Evolutionary conservation across 2,888 invertebrate genomes (phyloP).

Genomic region (Euplexia lucipara): DNA sequence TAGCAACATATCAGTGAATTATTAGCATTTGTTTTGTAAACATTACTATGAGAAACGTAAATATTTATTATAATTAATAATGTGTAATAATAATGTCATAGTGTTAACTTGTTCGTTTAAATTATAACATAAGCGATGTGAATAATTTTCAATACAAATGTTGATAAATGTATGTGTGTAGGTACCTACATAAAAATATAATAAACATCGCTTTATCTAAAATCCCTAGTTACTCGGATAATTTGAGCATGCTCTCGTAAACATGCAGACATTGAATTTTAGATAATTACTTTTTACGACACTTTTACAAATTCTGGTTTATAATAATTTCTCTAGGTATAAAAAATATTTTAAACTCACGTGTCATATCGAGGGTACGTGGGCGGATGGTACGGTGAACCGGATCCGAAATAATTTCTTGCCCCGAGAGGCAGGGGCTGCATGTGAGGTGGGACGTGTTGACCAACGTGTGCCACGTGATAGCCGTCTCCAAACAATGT

Average conservation of each 20-base stretch:
- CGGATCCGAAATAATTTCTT: constrained; percentile 92
- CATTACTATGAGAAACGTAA: constrained; percentile 79
- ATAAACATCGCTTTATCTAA: constrained; percentile 23
- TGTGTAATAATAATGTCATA: constrained; percentile 76
- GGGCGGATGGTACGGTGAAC: constrained; percentile 91
- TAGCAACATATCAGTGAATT: constrained; percentile 73
- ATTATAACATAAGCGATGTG: constrained; percentile 52
- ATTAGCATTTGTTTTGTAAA: constrained; percentile 85
- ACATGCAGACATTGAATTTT: constrained; percentile 35
- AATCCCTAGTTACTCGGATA: constrained; percentile 37
- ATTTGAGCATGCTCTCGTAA: constrained; percentile 42
- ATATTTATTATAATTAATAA: constrained; percentile 82
- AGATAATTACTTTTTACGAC: constrained; percentile 33
- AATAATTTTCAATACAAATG: constrained; percentile 31
- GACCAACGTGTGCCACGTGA: constrained; percentile 89
- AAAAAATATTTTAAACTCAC: constrained; percentile 77
- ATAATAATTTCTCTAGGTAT: too few species aligned
- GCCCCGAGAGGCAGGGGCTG: constrained; percentile 91
- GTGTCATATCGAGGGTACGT: constrained; percentile 92
- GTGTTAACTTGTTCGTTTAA: constrained; percentile 68
- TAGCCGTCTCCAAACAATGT: constrained; percentile 92
- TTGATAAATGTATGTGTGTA: constrained; percentile 2
- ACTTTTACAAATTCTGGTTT: constrained; percentile 33
- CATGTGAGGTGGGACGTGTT: constrained; percentile 91
- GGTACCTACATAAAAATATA: constrained; percentile 5